Evolutionary conservation across 2,797 vertebrate species (phyloP), one percentile per base, ranked within the genome.

Genomic region (Hypotaenidia philippensis): DNA sequence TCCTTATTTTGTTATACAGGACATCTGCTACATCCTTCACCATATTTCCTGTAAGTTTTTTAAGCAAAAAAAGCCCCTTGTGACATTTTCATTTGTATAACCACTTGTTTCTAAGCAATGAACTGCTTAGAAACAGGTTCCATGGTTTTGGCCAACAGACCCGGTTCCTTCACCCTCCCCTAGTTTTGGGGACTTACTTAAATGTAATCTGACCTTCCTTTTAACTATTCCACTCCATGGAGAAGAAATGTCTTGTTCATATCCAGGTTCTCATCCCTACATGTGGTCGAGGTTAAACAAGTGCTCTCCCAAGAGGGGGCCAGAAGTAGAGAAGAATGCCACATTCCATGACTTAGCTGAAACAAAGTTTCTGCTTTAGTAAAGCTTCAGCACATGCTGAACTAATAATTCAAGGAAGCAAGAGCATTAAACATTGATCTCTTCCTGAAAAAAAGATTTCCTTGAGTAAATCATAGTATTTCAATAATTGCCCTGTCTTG

Each of bases 131-230:
- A 36, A 36, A 9, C 1, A 17, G 13, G 13, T 59, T 56, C n/a
- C 12, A 2, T 10, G 9, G 7, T 9, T 68, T 15, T 56, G 6
- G 7, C 21, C 26, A 55, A 10, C 20, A 91, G 4, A 3, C 26
- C 34, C 53, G 0, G 2, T 64, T 50, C 11, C 6, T 3, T 10
- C 6, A 5, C 1, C 13, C 4, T 52, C 23, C 0, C 2, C 3
- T 13, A 26, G 19, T 72, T 74, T 32, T 64, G 25, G 15, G 23
- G 27, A 52, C 3, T 50, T 10, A 36, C 20, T 61, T 81, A 83
- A 61, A 38, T 0, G 2, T 29, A 44, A 20, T 22, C 14, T 78
- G 29, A 0, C 3, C 5, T 13, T 70, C 11, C 36, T 57, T 74
- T 68, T 60, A 12, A 47, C 59, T 52, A 10, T 25, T 75, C 16